These are phyloP conservation scores for Trogon surrucura DNA, from an alignment of 2,113 vertebrate genomes.

Conservation along the genomic window DNA sequence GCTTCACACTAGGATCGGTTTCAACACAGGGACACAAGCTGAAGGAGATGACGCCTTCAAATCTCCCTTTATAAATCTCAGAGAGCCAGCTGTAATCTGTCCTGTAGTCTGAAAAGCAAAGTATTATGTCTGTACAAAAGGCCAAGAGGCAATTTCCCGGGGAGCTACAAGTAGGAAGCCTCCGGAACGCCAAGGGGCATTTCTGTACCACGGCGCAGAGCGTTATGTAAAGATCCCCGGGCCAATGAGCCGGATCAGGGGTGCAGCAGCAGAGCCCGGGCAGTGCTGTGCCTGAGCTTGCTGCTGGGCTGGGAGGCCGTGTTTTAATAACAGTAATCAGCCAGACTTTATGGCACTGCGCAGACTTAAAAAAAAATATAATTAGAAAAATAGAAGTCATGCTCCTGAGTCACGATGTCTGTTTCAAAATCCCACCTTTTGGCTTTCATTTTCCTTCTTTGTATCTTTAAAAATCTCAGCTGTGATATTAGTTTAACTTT, in stretches of 20 bases:
- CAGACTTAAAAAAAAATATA: neutral
- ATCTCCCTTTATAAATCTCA: neutral
- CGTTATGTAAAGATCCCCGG: accelerated
- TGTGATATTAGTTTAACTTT: constrained; percentile 31
- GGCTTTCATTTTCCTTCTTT: neutral
- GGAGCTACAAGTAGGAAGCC: neutral
- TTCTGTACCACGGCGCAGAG: neutral
- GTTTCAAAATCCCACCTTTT: constrained; percentile 36
- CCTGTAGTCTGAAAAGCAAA: neutral
- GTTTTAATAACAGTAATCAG: neutral
- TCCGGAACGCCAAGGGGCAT: neutral
- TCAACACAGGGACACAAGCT: neutral
- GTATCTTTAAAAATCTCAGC: constrained; percentile 22
- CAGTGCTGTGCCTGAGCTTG: neutral
- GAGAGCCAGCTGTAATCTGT: neutral
- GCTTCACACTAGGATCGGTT: neutral
- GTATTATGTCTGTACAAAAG: constrained; percentile 30
- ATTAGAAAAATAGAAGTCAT: neutral
- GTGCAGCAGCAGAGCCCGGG: neutral
- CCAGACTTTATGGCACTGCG: neutral
- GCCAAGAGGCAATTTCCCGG: constrained; percentile 26
- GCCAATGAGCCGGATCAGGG: accelerated
- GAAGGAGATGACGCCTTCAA: neutral
- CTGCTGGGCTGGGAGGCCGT: accelerated
- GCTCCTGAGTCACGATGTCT: neutral